Conservation (phyloP, 2,888 invertebrate species). For the Stratiomys singularior region DNA sequence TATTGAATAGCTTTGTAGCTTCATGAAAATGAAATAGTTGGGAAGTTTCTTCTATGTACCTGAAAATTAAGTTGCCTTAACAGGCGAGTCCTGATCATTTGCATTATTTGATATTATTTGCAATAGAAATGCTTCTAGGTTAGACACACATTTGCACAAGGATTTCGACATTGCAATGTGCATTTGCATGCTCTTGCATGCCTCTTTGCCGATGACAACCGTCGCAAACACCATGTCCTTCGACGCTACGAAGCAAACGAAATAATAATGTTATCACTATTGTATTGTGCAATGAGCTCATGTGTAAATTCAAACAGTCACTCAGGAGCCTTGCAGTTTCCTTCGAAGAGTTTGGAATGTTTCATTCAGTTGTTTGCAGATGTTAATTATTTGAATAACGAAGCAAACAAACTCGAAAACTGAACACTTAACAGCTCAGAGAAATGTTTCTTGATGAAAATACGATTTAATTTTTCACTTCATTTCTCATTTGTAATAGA, state of each 20-base stretch:
- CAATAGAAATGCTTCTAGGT: not conserved
- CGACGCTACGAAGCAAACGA: not conserved
- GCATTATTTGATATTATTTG: too few relatives aligned
- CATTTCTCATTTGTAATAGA: not conserved
- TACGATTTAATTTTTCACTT: not conserved
- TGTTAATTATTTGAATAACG: not conserved
- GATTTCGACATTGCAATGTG: not conserved
- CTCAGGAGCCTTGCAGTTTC: not conserved
- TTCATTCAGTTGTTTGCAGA: not conserved
- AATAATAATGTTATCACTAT: slow-evolving; percentile 1
- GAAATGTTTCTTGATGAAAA: not conserved
- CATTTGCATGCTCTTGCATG: too few relatives aligned
- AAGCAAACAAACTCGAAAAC: not conserved
- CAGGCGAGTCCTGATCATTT: not conserved
- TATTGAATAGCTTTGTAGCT: not conserved
- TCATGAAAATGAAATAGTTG: not conserved
- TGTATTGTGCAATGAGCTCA: not conserved
- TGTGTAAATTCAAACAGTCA: not conserved
- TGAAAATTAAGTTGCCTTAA: not conserved
- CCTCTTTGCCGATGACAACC: too few relatives aligned
- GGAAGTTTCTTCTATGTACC: not conserved
- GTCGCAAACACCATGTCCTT: too few relatives aligned
- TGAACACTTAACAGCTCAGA: not conserved
- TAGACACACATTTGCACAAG: slow-evolving; percentile 7
- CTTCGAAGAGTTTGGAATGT: not conserved